Percentiles rank a stretch among this genome's conserved stretches.
These are phyloP conservation scores for Tetramorium alpestre DNA, from an alignment of 1,140 invertebrate species.

Conservation along the genomic window DNA sequence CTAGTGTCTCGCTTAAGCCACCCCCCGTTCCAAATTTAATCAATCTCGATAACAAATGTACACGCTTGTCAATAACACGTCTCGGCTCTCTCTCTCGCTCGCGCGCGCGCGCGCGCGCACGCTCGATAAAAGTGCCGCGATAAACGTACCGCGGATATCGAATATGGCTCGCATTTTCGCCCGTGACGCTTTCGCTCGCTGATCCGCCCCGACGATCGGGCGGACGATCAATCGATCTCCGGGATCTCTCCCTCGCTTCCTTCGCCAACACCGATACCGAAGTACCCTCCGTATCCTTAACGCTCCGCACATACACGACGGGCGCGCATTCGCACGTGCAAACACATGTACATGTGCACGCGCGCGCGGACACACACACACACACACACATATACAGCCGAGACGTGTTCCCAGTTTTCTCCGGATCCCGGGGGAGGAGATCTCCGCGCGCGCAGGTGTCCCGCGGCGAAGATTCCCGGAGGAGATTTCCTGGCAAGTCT, in stretches of 20 bases:
- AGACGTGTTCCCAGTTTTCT: constrained; percentile 35
- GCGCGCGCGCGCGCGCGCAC: neutral
- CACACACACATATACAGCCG: neutral
- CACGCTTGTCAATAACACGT: constrained; percentile 67
- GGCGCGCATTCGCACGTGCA: neutral
- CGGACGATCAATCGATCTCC: constrained; percentile 53
- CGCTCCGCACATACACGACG: neutral
- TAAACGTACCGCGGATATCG: constrained; percentile 69
- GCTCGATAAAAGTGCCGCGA: constrained; percentile 62
- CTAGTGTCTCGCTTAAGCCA: constrained; percentile 23
- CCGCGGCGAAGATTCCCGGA: constrained; percentile 77
- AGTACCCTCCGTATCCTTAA: constrained; percentile 31
- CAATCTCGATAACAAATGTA: constrained; percentile 67
- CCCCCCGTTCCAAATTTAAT: constrained; percentile 48
- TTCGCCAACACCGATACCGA: constrained; percentile 28
- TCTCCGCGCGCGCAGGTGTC: constrained; percentile 74
- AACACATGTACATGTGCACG: neutral
- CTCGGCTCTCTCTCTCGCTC: neutral
- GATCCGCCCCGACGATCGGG: constrained; percentile 46
- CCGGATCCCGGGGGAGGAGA: constrained; percentile 55
- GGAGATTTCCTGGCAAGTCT: constrained; percentile 72
- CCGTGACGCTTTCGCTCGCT: neutral
- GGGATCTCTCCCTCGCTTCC: constrained; percentile 45
- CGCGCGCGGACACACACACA: no score
- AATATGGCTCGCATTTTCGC: constrained; percentile 62